Evolutionary conservation across 2,113 vertebrate genomes (phyloP).

Genomic region (Lophochroa leadbeateri): DNA sequence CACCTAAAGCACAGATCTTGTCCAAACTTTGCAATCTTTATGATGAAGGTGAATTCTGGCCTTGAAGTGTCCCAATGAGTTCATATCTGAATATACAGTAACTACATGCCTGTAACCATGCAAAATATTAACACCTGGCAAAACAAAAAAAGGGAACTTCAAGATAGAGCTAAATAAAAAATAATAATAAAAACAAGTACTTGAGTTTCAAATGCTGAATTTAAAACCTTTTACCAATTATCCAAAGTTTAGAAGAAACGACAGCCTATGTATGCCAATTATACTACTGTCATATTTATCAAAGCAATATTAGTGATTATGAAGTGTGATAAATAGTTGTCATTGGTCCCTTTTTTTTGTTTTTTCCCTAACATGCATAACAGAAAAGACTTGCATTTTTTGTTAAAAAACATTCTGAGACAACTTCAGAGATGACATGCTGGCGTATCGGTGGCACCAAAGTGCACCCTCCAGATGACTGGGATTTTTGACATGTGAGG

Average conservation of each 20-base stretch:
- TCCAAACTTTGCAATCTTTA: background rate
- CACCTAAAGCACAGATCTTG: background rate
- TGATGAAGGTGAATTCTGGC: background rate
- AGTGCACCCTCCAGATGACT: background rate
- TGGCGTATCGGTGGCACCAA: background rate
- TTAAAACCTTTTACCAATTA: background rate
- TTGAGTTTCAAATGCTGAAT: background rate
- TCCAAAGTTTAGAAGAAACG: background rate
- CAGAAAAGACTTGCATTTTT: background rate
- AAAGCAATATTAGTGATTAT: background rate
- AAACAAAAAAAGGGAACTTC: background rate
- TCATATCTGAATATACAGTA: background rate
- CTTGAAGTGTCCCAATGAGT: background rate
- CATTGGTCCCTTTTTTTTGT: accelerated
- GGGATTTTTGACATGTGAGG: background rate
- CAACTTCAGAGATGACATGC: background rate
- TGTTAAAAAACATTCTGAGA: background rate
- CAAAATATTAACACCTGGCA: background rate
- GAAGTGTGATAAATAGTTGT: accelerated
- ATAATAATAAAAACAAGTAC: background rate
- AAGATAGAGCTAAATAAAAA: background rate
- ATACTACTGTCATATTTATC: background rate
- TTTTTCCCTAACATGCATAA: accelerated
- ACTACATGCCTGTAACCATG: background rate
- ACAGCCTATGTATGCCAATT: background rate